Base-by-base conservation (phyloP, 2,797 vertebrate species). In the Typhlichthys subterraneus region DNA sequence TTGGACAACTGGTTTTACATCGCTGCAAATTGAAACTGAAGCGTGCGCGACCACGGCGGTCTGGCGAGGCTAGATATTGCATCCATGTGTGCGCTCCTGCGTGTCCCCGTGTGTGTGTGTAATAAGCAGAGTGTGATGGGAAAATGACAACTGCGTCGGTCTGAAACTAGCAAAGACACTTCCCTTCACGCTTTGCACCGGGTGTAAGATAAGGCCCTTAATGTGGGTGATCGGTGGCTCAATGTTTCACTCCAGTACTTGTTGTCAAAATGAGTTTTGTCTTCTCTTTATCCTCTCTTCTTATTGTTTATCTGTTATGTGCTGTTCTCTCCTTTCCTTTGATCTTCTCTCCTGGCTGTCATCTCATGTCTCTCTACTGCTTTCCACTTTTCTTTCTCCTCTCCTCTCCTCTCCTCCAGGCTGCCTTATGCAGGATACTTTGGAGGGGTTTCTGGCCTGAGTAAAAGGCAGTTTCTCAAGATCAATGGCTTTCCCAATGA, bases 401-500 rank as follows among this genome's bases (percentile, higher is more conserved):
- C 19, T 14, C 12, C 5, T 46, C 23, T 70, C 46, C 10, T 57
- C 66, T 54, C 23, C 45, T 76, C 29, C 91, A 99, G 97, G 92
- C 85, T 99, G 69, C 97, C 97, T 0, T 99, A 99, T 0, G 94
- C 96, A 0, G 95, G 96, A 46, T 99, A 99, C 90, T 99, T 99
- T 0, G 97, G 97, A 12, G 97, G 97, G 0, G 97, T 99, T 65
- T 99, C 97, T 1, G 97, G 96, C 54, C 93, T 99, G 75, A 98
- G 94, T 90, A 98, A 95, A 91, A 92, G 95, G 71, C 97, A 99
- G 91, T 99, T 98, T 76, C 90, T 99, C 87, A 99, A 95, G 91
- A 99, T 99, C 87, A 99, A 99, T 2, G 97, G 97, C 79, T 99
- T 99, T 82, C 97, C 97, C 65, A 99, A 99, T 0, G 97, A 99